Evolutionary conservation across 2,888 invertebrate genomes (phyloP).

Genomic region (Dexiosoma caninum): DNA sequence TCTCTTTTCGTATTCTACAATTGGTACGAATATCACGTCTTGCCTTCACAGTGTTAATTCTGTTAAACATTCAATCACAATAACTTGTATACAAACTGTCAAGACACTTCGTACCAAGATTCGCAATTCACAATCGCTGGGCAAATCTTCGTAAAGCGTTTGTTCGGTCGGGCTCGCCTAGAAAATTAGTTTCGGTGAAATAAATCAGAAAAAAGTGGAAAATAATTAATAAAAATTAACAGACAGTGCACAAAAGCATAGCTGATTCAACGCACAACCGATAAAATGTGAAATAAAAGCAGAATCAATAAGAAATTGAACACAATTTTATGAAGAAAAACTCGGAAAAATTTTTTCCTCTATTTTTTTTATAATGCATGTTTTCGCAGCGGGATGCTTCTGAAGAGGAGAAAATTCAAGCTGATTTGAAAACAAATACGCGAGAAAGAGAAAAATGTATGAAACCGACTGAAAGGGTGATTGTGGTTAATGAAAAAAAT

Average conservation of each 20-base stretch:
- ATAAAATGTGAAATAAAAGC: conserved; percentile 35
- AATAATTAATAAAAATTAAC: conserved; percentile 60
- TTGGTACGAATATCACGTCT: too few relatives aligned
- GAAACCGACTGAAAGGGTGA: conserved; percentile 55
- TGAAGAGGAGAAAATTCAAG: conserved; percentile 47
- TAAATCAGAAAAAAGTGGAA: conserved; percentile 49
- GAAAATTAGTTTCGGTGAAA: conserved; percentile 61
- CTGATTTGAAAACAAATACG: conserved; percentile 50
- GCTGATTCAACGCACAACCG: conserved; percentile 51
- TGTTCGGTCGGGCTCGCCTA: conserved; percentile 62
- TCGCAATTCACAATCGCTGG: conserved; percentile 46
- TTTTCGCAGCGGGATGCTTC: conserved; percentile 61
- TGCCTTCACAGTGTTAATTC: conserved; percentile 12
- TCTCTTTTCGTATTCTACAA: too few relatives aligned
- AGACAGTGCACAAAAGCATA: conserved; percentile 35
- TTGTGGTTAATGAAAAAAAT: conserved; percentile 53
- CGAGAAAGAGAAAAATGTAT: conserved; percentile 41
- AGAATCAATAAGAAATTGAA: conserved; percentile 23
- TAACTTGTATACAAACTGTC: conserved; percentile 39
- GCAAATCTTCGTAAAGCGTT: conserved; percentile 60
- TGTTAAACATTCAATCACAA: conserved; percentile 24
- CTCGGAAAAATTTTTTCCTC: conserved; percentile 49
- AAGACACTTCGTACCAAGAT: conserved; percentile 50
- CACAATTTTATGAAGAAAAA: conserved; percentile 45
- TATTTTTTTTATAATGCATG: conserved; percentile 53